Evolutionary conservation across 2,888 invertebrate species (phyloP).

Genomic region (Anaspis maculata): DNA sequence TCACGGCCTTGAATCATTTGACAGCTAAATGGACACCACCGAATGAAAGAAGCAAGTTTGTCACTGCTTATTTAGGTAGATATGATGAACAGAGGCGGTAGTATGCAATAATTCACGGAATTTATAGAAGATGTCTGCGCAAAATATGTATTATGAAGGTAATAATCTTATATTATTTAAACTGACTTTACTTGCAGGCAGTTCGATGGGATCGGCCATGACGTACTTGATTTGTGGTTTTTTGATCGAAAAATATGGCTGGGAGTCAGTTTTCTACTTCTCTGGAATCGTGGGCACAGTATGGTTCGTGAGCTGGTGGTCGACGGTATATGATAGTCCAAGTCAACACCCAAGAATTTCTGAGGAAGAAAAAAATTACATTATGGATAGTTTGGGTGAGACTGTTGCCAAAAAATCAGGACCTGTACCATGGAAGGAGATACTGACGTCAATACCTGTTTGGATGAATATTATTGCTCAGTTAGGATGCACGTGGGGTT

Average conservation of each 20-base stretch:
- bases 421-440: conserved; percentile 53
- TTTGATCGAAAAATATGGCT: conserved; percentile 54
- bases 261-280: conserved; percentile 65
- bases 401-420: not conserved
- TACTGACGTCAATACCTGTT: conserved; percentile 51
- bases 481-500: conserved; percentile 60
- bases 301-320: conserved; percentile 59
- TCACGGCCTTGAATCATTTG: conserved; percentile 73
- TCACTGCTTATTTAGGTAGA: conserved; percentile 38
- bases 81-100: no score
- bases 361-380: conserved; percentile 49
- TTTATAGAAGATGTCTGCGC: no score
- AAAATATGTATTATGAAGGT: no score
- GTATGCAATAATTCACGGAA: no score
- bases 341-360: conserved; percentile 56
- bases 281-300: conserved; percentile 51
- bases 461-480: conserved; percentile 59
- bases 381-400: conserved; percentile 46
- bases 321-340: conserved; percentile 56
- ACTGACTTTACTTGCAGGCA: conserved; percentile 41
- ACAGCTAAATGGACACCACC: conserved; percentile 80
- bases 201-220: conserved; percentile 58
- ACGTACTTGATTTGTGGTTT: conserved; percentile 63
- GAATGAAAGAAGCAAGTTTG: conserved; percentile 58
- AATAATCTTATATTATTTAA: no score